phyloP scores from a whole-genome alignment of 2,797 vertebrate genomes.

The Siniperca scherzeri region DNA sequence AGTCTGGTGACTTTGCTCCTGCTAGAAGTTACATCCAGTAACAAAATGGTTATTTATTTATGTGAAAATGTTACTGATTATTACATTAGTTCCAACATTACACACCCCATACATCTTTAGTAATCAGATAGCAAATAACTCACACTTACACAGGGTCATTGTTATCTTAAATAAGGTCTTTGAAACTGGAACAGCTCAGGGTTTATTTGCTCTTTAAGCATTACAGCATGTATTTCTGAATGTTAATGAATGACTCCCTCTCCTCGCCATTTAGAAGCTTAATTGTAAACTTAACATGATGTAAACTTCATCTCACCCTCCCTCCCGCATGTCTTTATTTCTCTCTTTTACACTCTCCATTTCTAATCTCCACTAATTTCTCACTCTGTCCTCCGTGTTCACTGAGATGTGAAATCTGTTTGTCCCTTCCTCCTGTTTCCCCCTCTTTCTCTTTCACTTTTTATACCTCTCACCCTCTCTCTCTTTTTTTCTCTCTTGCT shows the following conservation, averaged over 20 bases:
- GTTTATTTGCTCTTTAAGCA: neutral
- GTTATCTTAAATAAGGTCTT: too few relatives aligned
- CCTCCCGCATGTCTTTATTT: conserved; percentile 8
- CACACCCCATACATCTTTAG: neutral
- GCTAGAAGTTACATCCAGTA: neutral
- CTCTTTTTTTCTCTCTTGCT: neutral
- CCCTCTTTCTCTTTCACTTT: conserved; percentile 32
- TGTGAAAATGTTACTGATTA: neutral
- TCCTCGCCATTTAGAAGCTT: neutral
- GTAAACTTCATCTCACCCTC: conserved; percentile 36
- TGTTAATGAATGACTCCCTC: conserved; percentile 22
- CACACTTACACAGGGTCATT: neutral
- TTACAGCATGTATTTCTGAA: neutral
- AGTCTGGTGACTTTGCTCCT: neutral
- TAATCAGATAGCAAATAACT: neutral
- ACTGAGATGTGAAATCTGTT: conserved; percentile 61
- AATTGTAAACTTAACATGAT: conserved; percentile 23
- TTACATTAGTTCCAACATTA: too few relatives aligned
- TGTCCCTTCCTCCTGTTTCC: conserved; percentile 29
- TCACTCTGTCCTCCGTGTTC: conserved; percentile 51
- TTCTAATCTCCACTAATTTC: conserved; percentile 60
- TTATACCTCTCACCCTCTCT: conserved; percentile 4
- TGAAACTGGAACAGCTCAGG: neutral
- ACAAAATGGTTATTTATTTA: neutral
- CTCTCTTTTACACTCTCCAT: conserved; percentile 34